These are phyloP conservation scores for Oscheius sp. DNA, from an alignment of 2,888 invertebrate genomes.

Conservation along the genomic window DNA sequence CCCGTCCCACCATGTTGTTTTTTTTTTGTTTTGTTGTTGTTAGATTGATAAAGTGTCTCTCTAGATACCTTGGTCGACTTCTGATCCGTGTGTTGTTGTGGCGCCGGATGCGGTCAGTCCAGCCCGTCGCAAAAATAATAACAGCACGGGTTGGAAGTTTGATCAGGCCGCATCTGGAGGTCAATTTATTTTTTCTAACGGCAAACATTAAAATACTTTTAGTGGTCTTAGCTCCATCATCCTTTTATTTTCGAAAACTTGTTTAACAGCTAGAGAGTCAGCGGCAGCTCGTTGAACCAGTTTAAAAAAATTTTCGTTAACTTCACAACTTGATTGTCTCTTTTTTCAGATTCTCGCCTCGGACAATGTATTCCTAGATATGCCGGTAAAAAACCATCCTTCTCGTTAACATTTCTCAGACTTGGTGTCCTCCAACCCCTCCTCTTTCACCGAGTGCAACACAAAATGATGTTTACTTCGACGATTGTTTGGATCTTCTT, in stretches of 20 bases:
- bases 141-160: conserved; percentile 24
- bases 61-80: conserved; percentile 5
- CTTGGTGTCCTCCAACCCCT: conserved; percentile 97
- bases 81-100: conserved; percentile 25
- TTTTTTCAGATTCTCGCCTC: conserved; percentile 3
- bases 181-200: no score
- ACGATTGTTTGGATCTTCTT: conserved; percentile 83
- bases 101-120: conserved; percentile 28
- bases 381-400: conserved; percentile 52
- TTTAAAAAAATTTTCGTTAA: background rate
- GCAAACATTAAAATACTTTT: background rate
- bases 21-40: background rate
- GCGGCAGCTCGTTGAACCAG: background rate
- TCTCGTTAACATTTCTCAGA: no score
- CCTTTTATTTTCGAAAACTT: no score
- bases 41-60: conserved; percentile 16
- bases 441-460: conserved; percentile 81
- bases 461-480: conserved; percentile 88
- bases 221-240: no score
- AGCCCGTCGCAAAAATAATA: conserved; percentile 7
- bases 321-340: background rate
- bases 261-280: no score
- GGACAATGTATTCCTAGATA: conserved; percentile 6
- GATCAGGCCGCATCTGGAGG: conserved; percentile 20
- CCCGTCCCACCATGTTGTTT: background rate